Conservation (phyloP, 2,888 invertebrate genomes). For the Nemapogon koenigi region DNA sequence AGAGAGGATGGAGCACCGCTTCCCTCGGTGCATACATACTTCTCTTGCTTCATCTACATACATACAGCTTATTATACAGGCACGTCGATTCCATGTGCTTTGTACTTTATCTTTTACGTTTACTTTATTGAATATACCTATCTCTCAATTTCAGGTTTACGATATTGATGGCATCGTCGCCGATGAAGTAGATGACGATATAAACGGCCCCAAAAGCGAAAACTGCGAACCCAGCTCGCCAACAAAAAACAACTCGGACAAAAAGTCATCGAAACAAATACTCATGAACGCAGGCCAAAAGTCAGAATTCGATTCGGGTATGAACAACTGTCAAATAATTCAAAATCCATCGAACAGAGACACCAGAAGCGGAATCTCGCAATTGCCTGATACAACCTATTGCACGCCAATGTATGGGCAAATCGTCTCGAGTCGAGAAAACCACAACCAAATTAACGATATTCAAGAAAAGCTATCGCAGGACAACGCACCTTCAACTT, state of each 20-base stretch:
- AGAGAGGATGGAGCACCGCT: no score
- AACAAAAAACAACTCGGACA: constrained; percentile 26
- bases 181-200: constrained; percentile 48
- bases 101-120: no score
- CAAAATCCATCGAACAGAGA: constrained; percentile 32
- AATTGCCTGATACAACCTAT: constrained; percentile 41
- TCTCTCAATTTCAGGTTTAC: constrained; percentile 47
- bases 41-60: no score
- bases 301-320: constrained; percentile 56
- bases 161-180: constrained; percentile 54
- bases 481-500: constrained; percentile 47
- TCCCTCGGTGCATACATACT: no score
- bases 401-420: constrained; percentile 58
- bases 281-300: constrained; percentile 55
- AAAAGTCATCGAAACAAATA: constrained; percentile 54
- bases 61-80: no score
- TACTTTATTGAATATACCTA: no score
- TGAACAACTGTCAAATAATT: constrained; percentile 55
- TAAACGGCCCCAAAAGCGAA: constrained; percentile 22
- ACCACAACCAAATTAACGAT: constrained; percentile 55
- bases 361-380: constrained; percentile 22
- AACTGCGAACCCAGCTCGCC: constrained; percentile 29
- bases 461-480: constrained; percentile 47
- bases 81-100: no score
- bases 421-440: constrained; percentile 52